phyloP scores from a whole-genome alignment of 2,113 vertebrate genomes.

The Burhinus oedicnemus region DNA sequence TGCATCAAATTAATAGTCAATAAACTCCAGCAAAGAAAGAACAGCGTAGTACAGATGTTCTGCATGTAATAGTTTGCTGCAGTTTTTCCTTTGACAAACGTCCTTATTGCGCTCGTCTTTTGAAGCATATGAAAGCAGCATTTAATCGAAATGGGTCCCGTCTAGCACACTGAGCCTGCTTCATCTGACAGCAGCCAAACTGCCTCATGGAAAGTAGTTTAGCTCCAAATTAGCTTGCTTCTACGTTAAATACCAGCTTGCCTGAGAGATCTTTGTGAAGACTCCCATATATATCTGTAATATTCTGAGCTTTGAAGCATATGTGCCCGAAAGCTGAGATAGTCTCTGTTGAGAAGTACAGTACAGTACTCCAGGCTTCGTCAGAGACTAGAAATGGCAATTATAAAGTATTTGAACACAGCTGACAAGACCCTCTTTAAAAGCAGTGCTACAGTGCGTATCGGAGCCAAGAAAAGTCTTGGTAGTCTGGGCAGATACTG shows the following conservation, averaged over 20 bases:
- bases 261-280: conserved; percentile 77
- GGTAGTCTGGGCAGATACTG: not conserved
- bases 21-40: conserved; percentile 77
- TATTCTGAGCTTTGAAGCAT: conserved; percentile 79
- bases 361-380: conserved; percentile 71
- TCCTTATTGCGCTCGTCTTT: conserved; percentile 76
- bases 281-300: conserved; percentile 75
- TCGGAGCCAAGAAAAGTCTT: not conserved
- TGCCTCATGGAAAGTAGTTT: conserved; percentile 80
- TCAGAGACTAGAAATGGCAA: conserved; percentile 62
- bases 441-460: not conserved
- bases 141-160: conserved; percentile 79
- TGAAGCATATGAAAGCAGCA: conserved; percentile 76
- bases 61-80: conserved; percentile 76
- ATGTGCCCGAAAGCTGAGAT: conserved; percentile 74
- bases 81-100: conserved; percentile 82
- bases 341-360: conserved; percentile 68
- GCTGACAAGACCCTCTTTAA: conserved; percentile 59
- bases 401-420: conserved; percentile 70
- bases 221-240: conserved; percentile 80
- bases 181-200: conserved; percentile 81
- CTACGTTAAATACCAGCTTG: conserved; percentile 85
- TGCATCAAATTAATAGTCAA: conserved; percentile 84
- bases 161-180: conserved; percentile 68
- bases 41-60: conserved; percentile 78